Percentiles rank a stretch among this genome's conserved stretches.
Conservation (phyloP, 2,888 invertebrate species). For the Leucoma salicis region DNA sequence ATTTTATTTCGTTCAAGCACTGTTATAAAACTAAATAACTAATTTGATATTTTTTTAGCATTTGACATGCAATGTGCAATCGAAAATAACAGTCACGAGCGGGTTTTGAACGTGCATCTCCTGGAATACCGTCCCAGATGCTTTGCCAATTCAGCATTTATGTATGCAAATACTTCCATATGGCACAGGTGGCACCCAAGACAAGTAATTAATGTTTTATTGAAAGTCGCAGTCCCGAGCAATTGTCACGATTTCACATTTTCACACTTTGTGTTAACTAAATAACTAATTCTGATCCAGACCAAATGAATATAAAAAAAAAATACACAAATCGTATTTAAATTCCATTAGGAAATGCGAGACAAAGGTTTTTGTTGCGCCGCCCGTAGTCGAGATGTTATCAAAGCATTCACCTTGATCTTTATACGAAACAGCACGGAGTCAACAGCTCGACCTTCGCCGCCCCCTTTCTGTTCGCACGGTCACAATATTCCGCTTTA, state of each 20-base stretch:
- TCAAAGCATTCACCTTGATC: conserved; percentile 63
- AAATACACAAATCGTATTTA: conserved; percentile 6
- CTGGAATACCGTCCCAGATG: no score
- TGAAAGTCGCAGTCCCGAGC: no score
- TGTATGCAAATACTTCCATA: no score
- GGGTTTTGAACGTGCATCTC: no score
- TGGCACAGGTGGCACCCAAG: no score
- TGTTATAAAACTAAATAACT: conserved; percentile 3
- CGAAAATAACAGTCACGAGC: no score
- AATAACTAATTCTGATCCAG: background rate
- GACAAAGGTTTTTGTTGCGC: conserved; percentile 31
- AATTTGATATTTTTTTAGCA: no score
- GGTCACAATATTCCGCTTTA: conserved; percentile 21
- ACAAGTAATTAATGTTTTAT: no score
- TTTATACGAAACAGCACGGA: conserved; percentile 48
- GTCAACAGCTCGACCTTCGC: conserved; percentile 47
- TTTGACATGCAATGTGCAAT: no score
- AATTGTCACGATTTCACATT: no score
- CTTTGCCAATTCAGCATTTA: no score
- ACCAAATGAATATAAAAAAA: conserved; percentile 4
- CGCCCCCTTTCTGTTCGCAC: conserved; percentile 25
- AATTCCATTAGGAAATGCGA: conserved; percentile 8
- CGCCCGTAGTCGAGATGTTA: conserved; percentile 37
- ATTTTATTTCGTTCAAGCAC: conserved; percentile 7
- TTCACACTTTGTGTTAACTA: no score